Conservation (phyloP, 2,888 invertebrate genomes). For the Ormyrus rosae region DNA sequence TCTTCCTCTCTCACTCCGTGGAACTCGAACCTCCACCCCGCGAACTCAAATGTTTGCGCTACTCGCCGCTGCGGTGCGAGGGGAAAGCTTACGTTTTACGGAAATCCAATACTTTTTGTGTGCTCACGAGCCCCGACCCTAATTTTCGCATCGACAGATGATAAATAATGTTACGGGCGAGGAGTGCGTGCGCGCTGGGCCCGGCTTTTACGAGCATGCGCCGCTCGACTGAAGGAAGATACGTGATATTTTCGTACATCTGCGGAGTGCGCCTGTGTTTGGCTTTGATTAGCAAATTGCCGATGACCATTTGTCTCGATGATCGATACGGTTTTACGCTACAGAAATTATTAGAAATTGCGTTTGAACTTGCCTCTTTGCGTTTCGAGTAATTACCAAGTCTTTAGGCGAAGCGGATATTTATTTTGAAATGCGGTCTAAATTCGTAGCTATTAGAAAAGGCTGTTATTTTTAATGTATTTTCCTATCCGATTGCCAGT, state of each 20-base stretch:
- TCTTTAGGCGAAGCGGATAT: not conserved
- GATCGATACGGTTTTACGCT: not conserved
- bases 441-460: slow-evolving; percentile 33
- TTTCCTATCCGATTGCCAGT: slow-evolving; percentile 37
- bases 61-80: slow-evolving; percentile 2
- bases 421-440: slow-evolving; percentile 14
- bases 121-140: slow-evolving; percentile 26
- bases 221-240: not conserved
- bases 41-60: slow-evolving; percentile 47
- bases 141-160: slow-evolving; percentile 52
- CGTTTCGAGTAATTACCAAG: not conserved
- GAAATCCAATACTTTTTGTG: slow-evolving; percentile 54
- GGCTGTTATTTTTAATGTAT: slow-evolving; percentile 46
- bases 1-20: not conserved
- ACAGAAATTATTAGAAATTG: too few relatives aligned
- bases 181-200: not conserved
- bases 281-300: slow-evolving; percentile 51
- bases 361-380: too few relatives aligned
- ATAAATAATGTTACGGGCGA: slow-evolving; percentile 42
- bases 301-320: slow-evolving; percentile 35
- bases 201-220: slow-evolving; percentile 1
- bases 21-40: not conserved
- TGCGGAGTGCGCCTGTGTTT: slow-evolving; percentile 10
- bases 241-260: slow-evolving; percentile 40
- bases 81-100: slow-evolving; percentile 54